These are phyloP conservation scores for Dimorphilus gyrociliatus DNA, from an alignment of 2,888 invertebrate genomes.

Conservation along the genomic window DNA sequence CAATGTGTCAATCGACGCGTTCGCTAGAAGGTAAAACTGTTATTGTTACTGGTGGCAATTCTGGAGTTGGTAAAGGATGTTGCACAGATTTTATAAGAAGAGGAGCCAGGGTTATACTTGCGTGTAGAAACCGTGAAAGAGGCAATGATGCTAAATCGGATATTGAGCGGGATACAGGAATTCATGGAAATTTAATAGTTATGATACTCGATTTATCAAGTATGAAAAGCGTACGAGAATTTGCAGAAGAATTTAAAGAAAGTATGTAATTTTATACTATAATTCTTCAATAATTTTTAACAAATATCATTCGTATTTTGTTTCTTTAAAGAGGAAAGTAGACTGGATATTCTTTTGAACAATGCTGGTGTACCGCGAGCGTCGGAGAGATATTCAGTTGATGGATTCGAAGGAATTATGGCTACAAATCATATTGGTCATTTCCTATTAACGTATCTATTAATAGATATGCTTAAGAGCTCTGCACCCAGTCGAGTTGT, in stretches of 20 bases:
- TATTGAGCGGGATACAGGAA: slow-evolving; percentile 8
- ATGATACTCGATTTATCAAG: slow-evolving; percentile 10
- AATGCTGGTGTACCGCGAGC: slow-evolving; percentile 17
- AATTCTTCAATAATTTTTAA: too few relatives aligned
- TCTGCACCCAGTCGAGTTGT: too few relatives aligned
- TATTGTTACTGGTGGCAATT: slow-evolving; percentile 70
- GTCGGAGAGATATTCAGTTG: slow-evolving; percentile 46
- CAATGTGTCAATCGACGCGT: slow-evolving; percentile 41
- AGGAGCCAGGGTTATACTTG: slow-evolving; percentile 16
- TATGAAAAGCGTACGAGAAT: slow-evolving; percentile 8
- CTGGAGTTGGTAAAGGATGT: slow-evolving; percentile 33
- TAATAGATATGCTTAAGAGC: slow-evolving; percentile 44
- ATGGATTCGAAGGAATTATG: slow-evolving; percentile 73
- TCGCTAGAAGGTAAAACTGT: slow-evolving; percentile 73
- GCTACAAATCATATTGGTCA: slow-evolving; percentile 86
- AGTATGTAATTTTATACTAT: too few relatives aligned
- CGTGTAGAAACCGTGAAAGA: slow-evolving; percentile 13
- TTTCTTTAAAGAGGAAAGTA: slow-evolving; percentile 9
- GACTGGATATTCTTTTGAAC: slow-evolving; percentile 14
- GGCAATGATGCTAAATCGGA: slow-evolving; percentile 10
- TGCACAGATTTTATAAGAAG: slow-evolving; percentile 14
- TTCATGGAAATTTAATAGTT: slow-evolving; percentile 6
- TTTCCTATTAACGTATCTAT: slow-evolving; percentile 72
- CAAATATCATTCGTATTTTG: too few relatives aligned
- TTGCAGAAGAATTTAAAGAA: slow-evolving; percentile 10